Percentiles rank a stretch among this genome's conserved stretches.
phyloP scores from a whole-genome alignment of 2,797 vertebrate genomes.

The Sarcophilus harrisii region DNA sequence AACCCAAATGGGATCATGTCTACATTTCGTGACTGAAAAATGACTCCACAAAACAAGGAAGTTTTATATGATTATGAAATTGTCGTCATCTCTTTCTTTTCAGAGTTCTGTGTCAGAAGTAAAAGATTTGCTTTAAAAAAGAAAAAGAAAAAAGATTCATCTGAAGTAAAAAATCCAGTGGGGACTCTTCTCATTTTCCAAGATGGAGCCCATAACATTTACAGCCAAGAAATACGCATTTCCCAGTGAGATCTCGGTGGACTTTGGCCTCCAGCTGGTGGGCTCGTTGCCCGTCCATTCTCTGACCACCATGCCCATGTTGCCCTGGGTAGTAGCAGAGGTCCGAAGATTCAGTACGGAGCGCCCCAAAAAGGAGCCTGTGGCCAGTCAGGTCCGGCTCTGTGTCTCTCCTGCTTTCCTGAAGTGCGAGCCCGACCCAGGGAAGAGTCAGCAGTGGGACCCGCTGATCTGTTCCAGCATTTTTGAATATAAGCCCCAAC shows the following conservation, averaged over 20 bases:
- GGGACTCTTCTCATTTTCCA: constrained; percentile 58
- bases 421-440: constrained; percentile 87
- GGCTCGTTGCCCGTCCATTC: constrained; percentile 91
- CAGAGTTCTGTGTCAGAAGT: constrained; percentile 70
- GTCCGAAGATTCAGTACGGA: constrained; percentile 85
- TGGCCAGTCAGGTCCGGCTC: constrained; percentile 83
- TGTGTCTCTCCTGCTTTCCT: constrained; percentile 88
- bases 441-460: constrained; percentile 89
- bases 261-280: constrained; percentile 90
- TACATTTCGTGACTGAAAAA: neutral
- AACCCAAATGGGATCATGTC: too few species aligned
- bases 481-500: constrained; percentile 93
- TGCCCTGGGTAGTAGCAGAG: constrained; percentile 97
- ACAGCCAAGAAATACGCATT: constrained; percentile 75
- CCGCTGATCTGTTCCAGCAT: constrained; percentile 91
- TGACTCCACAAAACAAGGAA: constrained; percentile 34
- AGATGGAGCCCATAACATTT: constrained; percentile 85
- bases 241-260: constrained; percentile 83
- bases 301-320: constrained; percentile 95
- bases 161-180: constrained; percentile 55
- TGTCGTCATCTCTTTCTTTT: constrained; percentile 73
- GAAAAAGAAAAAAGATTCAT: constrained; percentile 51
- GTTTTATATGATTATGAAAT: constrained; percentile 45
- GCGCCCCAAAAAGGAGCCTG: constrained; percentile 76
- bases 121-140: constrained; percentile 8